Conservation (phyloP, 1,140 invertebrate species). For the Drosophila parabipectinata region DNA sequence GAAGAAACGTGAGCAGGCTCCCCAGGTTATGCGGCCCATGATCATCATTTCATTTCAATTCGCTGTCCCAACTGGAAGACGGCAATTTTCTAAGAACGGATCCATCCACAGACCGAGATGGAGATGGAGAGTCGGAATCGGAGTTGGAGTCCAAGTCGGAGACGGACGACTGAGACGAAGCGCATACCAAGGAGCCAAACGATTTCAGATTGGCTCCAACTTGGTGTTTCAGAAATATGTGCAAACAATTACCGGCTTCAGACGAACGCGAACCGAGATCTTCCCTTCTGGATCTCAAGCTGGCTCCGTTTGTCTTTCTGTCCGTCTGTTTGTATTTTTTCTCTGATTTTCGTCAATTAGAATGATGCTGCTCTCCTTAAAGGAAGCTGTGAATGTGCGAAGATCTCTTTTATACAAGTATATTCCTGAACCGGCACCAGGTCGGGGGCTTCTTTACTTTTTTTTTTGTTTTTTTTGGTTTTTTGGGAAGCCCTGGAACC, state of each 20-base stretch:
- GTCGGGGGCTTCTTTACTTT: conserved; percentile 13
- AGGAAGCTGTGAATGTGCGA: conserved; percentile 80
- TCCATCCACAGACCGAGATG: conserved; percentile 1
- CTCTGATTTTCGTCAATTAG: conserved; percentile 78
- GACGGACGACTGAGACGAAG: conserved; percentile 47
- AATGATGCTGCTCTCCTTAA: conserved; percentile 55
- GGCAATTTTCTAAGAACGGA: conserved; percentile 78
- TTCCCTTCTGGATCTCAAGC: conserved; percentile 29
- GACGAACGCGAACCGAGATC: conserved; percentile 35
- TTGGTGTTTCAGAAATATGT: conserved; percentile 81
- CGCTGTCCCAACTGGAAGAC: conserved; percentile 64
- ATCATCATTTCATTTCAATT: conserved; percentile 80
- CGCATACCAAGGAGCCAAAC: conserved; percentile 73
- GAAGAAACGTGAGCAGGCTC: conserved; percentile 38
- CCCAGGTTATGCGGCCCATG: conserved; percentile 47
- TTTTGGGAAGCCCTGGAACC: conserved; percentile 67
- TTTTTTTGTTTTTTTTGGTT: conserved; percentile 2
- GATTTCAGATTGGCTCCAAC: conserved; percentile 52
- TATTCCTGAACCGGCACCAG: conserved; percentile 14
- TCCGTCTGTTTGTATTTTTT: conserved; percentile 56
- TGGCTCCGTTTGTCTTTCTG: conserved; percentile 5
- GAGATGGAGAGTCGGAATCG: neutral
- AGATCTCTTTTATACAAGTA: conserved; percentile 56
- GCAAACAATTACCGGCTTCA: conserved; percentile 72
- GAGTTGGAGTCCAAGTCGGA: neutral